Conservation (phyloP, 2,113 vertebrate species). For the Cyprinodon tularosa region DNA sequence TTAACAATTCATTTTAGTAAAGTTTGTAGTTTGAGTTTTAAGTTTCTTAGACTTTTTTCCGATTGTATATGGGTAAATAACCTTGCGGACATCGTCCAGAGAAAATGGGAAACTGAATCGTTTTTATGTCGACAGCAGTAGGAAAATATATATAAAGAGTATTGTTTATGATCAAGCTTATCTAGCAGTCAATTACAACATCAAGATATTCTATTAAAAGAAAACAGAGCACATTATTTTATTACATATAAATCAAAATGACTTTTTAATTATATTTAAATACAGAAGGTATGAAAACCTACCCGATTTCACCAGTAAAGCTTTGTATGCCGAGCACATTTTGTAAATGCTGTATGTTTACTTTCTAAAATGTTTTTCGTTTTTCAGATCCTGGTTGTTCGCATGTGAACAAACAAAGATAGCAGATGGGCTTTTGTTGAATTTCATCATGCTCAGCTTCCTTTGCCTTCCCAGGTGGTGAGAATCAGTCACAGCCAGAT, state of each 20-base stretch:
- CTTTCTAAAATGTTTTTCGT: not conserved
- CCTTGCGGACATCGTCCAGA: not conserved
- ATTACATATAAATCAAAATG: not conserved
- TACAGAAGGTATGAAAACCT: not conserved
- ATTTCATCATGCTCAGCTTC: conserved; percentile 18
- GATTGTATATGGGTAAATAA: too few relatives aligned
- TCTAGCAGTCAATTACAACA: not conserved
- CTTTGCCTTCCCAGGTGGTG: conserved; percentile 26
- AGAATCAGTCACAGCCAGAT: conserved; percentile 42
- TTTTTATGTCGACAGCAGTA: not conserved
- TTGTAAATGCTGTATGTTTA: not conserved
- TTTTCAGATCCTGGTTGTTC: not conserved
- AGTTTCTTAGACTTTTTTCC: too few relatives aligned
- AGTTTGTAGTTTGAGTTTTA: not conserved
- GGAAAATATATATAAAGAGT: not conserved
- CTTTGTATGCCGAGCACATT: not conserved
- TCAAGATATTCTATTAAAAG: not conserved
- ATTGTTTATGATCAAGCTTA: not conserved
- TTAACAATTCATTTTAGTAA: too few relatives aligned
- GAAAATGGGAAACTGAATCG: not conserved
- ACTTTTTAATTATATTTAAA: not conserved
- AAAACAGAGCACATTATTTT: not conserved
- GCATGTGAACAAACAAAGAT: conserved; percentile 12
- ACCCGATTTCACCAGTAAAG: not conserved
- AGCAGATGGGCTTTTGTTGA: conserved; percentile 3